Evolutionary conservation across 1,140 invertebrate genomes (phyloP).

Genomic region (Drosophila rhopaloa): DNA sequence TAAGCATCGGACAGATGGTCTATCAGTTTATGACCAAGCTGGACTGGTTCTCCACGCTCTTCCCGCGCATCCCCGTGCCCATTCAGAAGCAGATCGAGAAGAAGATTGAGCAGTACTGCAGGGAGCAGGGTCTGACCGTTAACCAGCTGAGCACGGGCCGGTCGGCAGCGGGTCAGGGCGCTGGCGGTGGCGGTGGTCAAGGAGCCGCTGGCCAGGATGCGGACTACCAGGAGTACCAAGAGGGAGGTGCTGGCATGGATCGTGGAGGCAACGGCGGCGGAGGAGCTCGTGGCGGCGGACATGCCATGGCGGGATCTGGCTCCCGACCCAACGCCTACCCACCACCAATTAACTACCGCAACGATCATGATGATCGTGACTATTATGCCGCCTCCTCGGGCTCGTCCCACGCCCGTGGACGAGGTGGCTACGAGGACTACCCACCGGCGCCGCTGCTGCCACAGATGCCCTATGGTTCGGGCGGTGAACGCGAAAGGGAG

Average conservation of each 20-base stretch:
- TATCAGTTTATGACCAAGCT: constrained; percentile 97
- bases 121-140: constrained; percentile 66
- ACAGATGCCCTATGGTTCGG: constrained; percentile 22
- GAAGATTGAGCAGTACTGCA: constrained; percentile 87
- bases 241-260: constrained; percentile 5
- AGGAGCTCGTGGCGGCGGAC: constrained; percentile 22
- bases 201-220: constrained; percentile 22
- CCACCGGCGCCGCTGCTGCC: constrained; percentile 39
- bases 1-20: constrained; percentile 97
- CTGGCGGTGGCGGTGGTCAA: background rate
- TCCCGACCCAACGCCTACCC: constrained; percentile 20
- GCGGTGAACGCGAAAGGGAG: constrained; percentile 25
- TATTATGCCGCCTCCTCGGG: constrained; percentile 47
- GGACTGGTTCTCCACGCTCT: constrained; percentile 99
- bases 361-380: constrained; percentile 77
- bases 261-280: constrained; percentile 21
- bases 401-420: constrained; percentile 47
- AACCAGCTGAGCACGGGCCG: constrained; percentile 70
- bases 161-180: constrained; percentile 13
- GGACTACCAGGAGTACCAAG: constrained; percentile 55
- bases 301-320: constrained; percentile 7
- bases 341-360: constrained; percentile 63
- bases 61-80: constrained; percentile 99
- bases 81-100: constrained; percentile 96
- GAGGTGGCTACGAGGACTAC: constrained; percentile 65